These are phyloP conservation scores for Stenichneumon culpator DNA, from an alignment of 2,888 invertebrate species.

Conservation along the genomic window DNA sequence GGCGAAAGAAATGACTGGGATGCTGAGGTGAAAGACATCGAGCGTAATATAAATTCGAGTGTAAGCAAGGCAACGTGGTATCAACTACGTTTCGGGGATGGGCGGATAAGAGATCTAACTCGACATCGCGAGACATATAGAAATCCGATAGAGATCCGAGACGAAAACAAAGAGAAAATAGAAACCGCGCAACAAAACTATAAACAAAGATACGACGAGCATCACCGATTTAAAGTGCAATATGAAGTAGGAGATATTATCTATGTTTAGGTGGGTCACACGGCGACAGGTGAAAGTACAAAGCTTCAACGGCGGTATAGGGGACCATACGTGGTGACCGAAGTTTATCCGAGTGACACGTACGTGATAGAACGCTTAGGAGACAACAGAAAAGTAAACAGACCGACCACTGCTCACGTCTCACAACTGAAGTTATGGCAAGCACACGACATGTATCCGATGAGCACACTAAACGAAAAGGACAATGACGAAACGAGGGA, in stretches of 20 bases:
- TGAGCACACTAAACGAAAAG: background rate
- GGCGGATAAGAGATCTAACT: background rate
- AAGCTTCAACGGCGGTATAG: constrained; percentile 35
- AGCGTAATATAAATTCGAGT: constrained; percentile 61
- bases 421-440: constrained; percentile 24
- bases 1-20: constrained; percentile 37
- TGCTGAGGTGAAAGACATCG: constrained; percentile 38
- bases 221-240: constrained; percentile 7
- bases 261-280: constrained; percentile 22
- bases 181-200: background rate
- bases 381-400: background rate
- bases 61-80: constrained; percentile 66
- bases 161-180: constrained; percentile 19
- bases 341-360: background rate
- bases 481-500: background rate
- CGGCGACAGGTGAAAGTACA: constrained; percentile 45
- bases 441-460: background rate
- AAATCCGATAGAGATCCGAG: constrained; percentile 13
- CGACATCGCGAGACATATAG: constrained; percentile 10
- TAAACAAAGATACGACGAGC: constrained; percentile 39
- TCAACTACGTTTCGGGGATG: constrained; percentile 4
- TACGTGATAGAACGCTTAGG: constrained; percentile 1
- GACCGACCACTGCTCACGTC: constrained; percentile 4
- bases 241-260: constrained; percentile 45
- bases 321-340: background rate